These are phyloP conservation scores for Calliopum simillimum DNA, from an alignment of 2,888 invertebrate species.

Conservation along the genomic window DNA sequence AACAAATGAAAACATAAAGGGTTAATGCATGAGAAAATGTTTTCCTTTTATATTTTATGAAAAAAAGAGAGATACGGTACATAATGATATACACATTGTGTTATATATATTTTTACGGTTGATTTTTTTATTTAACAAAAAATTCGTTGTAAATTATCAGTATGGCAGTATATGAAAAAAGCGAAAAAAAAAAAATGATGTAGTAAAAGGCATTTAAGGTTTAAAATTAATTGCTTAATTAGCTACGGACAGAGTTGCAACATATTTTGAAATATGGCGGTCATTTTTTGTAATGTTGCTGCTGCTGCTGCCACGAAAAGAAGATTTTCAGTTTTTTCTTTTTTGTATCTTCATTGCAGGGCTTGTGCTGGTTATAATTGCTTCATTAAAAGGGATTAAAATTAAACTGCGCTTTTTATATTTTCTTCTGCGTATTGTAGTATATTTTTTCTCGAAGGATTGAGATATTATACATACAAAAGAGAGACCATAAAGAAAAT, in stretches of 20 bases:
- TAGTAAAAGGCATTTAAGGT: constrained; percentile 38
- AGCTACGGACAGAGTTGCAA: constrained; percentile 54
- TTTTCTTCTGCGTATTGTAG: not conserved
- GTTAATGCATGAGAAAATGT: no score
- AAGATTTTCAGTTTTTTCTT: constrained; percentile 37
- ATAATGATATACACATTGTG: no score
- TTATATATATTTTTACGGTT: no score
- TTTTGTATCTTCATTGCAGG: constrained; percentile 34
- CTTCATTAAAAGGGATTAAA: constrained; percentile 58
- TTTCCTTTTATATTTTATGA: no score
- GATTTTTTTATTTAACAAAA: not conserved
- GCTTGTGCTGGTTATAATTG: constrained; percentile 56
- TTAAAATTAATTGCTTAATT: constrained; percentile 62
- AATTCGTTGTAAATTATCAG: constrained; percentile 7
- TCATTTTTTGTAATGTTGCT: constrained; percentile 30
- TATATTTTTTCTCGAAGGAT: not conserved
- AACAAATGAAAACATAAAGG: no score
- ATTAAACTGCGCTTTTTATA: constrained; percentile 38
- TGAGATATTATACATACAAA: no score
- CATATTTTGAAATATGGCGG: constrained; percentile 58
- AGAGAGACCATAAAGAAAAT: no score
- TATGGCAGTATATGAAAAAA: not conserved
- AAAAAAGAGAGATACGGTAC: no score
- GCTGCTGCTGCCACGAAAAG: constrained; percentile 40
- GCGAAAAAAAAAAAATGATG: not conserved